Percentiles rank a stretch among this genome's conserved stretches.
Conservation (phyloP, 2,113 vertebrate species). For the Loxodonta africana region DNA sequence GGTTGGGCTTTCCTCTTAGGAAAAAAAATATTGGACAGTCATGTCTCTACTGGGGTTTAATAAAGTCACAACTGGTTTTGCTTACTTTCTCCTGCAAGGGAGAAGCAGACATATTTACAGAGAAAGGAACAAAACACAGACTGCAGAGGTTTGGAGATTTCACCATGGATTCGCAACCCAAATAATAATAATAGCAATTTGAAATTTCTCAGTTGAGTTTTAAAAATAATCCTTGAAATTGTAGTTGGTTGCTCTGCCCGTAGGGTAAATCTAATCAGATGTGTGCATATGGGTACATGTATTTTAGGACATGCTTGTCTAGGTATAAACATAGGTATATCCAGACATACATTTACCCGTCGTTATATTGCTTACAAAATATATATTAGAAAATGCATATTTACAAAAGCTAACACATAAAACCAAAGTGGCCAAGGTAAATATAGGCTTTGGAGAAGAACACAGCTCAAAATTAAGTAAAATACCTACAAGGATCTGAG, state of each 20-base stretch:
- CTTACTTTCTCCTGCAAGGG: background rate
- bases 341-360: background rate
- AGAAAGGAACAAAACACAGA: background rate
- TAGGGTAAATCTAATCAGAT: background rate
- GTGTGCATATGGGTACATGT: background rate
- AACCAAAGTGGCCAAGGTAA: background rate
- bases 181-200: background rate
- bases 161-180: background rate
- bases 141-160: background rate
- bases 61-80: background rate
- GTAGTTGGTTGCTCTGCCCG: background rate
- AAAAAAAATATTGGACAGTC: background rate
- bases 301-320: conserved; percentile 15
- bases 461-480: background rate
- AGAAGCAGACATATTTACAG: background rate
- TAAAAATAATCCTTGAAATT: conserved; percentile 35
- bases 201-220: conserved; percentile 29
- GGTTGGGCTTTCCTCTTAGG: background rate
- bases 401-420: background rate
- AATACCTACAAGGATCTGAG: background rate
- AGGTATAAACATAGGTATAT: background rate
- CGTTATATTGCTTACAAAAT: conserved; percentile 10
- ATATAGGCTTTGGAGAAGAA: background rate
- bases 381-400: background rate
- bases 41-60: background rate